Base-by-base conservation (phyloP, 2,888 invertebrate genomes). In the Cylloceria caligata region DNA sequence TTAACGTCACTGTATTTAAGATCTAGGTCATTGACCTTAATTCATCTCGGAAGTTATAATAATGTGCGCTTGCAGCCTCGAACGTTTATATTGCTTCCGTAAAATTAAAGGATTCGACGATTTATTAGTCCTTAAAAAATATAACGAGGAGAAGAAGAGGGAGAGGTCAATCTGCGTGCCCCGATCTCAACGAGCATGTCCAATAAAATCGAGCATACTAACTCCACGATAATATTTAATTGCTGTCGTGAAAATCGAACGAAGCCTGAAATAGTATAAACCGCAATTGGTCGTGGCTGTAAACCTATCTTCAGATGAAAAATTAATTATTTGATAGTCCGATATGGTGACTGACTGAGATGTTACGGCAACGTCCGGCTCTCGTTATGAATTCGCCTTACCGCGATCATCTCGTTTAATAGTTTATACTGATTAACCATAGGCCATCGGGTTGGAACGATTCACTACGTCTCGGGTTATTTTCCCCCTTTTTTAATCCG, bases 251-350 rank as follows among this genome's bases (percentile, higher is more conserved):
- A 71, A 62, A 78, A 62, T 73, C 11, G 75, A 83, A 76, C 71
- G 65, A 73, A 72, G 62, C 77, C 49, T 71, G 82, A 85, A 84
- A 85, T 78, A 71, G 64, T 77, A 78, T 77, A 82, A 78, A 83
- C 80, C 60, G 64, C 47, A 67, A 87, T 88, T 87, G 74, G 85
- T 78, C 80, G 60, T 82, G 88, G 84, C 71, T 80, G 79, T 87
- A 79, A 87, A 86, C 77, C 55, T 74, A 65, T 81, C 68, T 73
- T 69, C 39, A 78, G 62, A 82, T 71, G 62, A 72, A 82, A 78
- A 86, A 83, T 85, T 84, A 83, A 87, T 87, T 83, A 84, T 81
- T 80, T 64, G 80, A 83, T 84, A 83, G 78, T 71, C 84, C 78
- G 73, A 72, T 64, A 81, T 67, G 64, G 71, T 64, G 57, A 72